Evolutionary conservation across 2,888 invertebrate genomes (phyloP).

Genomic region (Folsomia candida): DNA sequence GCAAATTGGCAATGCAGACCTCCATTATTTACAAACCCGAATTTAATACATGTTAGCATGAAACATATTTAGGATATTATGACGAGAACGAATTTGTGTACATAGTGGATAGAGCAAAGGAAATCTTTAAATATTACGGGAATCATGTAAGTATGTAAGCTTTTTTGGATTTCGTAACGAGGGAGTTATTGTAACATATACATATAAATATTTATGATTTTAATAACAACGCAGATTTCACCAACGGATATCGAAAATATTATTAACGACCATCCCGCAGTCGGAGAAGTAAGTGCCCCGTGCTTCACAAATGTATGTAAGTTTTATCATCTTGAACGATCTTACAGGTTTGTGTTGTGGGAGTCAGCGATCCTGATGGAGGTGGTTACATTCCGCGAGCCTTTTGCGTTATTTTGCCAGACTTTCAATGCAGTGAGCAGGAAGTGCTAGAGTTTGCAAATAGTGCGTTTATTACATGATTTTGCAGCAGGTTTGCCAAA

Average conservation of each 20-base stretch:
- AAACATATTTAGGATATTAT: constrained; percentile 36
- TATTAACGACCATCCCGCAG: constrained; percentile 23
- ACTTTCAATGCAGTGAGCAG: constrained; percentile 15
- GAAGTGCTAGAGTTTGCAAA: constrained; percentile 44
- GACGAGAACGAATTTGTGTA: constrained; percentile 43
- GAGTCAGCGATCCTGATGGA: constrained; percentile 43
- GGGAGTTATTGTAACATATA: background rate
- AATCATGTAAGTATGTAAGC: constrained; percentile 43
- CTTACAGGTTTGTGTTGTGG: constrained; percentile 41
- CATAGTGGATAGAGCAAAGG: constrained; percentile 45
- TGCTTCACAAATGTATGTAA: too few relatives aligned
- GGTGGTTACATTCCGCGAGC: constrained; percentile 47
- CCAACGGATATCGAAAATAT: constrained; percentile 38
- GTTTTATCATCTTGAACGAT: too few relatives aligned
- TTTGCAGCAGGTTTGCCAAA: background rate
- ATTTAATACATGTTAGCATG: too few relatives aligned
- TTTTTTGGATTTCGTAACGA: too few relatives aligned
- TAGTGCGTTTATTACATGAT: constrained; percentile 17
- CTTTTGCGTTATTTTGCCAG: constrained; percentile 22
- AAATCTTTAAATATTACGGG: constrained; percentile 45
- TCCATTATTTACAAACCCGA: too few relatives aligned
- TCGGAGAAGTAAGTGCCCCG: constrained; percentile 21
- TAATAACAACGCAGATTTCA: constrained; percentile 18
- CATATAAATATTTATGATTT: too few relatives aligned
- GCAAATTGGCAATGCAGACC: too few relatives aligned